phyloP scores from a whole-genome alignment of 2,113 vertebrate genomes.

The Peucedramus taeniatus region DNA sequence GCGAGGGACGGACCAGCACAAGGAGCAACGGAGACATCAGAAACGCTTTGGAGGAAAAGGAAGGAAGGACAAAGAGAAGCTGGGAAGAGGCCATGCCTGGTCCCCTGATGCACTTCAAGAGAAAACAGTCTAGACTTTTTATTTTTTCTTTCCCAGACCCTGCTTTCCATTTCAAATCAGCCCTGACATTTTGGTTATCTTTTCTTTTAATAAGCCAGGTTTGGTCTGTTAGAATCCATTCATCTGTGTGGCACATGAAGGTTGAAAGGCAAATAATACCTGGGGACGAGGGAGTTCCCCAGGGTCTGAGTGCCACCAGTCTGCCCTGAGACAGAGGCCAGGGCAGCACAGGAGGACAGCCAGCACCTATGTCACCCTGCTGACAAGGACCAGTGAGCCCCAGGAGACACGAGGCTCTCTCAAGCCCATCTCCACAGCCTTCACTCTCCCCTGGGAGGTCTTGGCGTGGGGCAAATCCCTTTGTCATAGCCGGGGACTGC shows the following conservation, averaged over 20 bases:
- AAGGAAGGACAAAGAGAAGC: neutral
- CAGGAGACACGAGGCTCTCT: fast-evolving
- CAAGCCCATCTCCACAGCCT: neutral
- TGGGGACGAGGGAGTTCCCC: neutral
- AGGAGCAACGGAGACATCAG: neutral
- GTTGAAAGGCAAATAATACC: neutral
- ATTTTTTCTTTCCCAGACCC: neutral
- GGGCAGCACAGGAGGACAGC: neutral
- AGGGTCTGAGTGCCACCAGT: neutral
- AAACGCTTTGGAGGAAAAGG: neutral
- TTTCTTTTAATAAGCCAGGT: neutral
- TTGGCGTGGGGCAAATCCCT: neutral
- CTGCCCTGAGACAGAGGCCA: neutral
- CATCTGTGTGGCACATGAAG: neutral
- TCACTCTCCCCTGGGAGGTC: fast-evolving
- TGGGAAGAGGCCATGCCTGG: neutral
- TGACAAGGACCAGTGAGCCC: neutral
- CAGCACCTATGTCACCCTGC: neutral
- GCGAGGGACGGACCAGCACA: fast-evolving
- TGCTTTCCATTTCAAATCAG: slow-evolving; percentile 41
- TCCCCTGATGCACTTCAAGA: neutral
- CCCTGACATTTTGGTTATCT: neutral
- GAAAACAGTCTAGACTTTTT: neutral
- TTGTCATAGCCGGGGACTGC: fast-evolving
- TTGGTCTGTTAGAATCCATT: neutral